These are phyloP conservation scores for Brachionichthys hirsutus DNA, from an alignment of 2,113 vertebrate genomes.

Conservation along the genomic window DNA sequence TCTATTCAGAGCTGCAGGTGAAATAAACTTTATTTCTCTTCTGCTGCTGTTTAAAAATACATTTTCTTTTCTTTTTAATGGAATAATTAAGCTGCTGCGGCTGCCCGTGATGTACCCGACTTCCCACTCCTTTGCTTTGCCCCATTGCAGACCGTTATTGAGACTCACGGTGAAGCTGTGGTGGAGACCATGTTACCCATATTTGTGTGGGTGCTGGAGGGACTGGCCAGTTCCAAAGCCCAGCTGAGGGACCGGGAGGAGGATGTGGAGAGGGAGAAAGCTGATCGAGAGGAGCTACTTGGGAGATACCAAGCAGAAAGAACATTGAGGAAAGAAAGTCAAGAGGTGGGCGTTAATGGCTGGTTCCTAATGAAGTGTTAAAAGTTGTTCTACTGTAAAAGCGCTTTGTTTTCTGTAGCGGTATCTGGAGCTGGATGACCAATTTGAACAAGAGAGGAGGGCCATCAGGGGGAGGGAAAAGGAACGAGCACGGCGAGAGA, in stretches of 20 bases:
- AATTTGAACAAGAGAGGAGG: conserved; percentile 78
- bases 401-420: conserved; percentile 36
- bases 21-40: conserved; percentile 1
- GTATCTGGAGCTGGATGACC: conserved; percentile 80
- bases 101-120: neutral
- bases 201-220: conserved; percentile 81
- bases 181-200: conserved; percentile 81
- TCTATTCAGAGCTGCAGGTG: conserved; percentile 82
- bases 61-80: too few species aligned
- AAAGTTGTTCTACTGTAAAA: neutral
- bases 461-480: conserved; percentile 72
- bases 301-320: conserved; percentile 75
- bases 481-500: conserved; percentile 72
- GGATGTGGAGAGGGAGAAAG: conserved; percentile 72
- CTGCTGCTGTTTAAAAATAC: too few species aligned
- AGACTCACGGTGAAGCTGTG: conserved; percentile 75
- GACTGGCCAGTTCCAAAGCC: conserved; percentile 75
- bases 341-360: conserved; percentile 69
- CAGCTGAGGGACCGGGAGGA: conserved; percentile 76
- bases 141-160: conserved; percentile 70
- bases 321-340: conserved; percentile 71
- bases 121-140: conserved; percentile 3
- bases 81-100: neutral
- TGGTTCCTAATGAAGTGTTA: neutral
- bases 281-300: conserved; percentile 72